Evolutionary conservation across 2,113 vertebrate genomes (phyloP), one percentile per base, ranked within the genome.

Genomic region (Osmerus mordax): DNA sequence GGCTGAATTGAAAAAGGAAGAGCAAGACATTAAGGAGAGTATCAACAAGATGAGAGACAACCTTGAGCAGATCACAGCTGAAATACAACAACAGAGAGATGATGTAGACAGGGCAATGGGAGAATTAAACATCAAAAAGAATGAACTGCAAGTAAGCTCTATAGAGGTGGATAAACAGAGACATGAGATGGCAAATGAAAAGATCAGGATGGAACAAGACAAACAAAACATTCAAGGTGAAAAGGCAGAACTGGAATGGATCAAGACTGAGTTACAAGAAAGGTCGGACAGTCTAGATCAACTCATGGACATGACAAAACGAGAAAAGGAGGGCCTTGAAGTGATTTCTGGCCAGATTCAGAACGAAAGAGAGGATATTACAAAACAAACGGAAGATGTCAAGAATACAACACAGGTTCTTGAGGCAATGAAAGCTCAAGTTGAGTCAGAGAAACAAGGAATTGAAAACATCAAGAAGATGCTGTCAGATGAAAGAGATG

Each of bases 401-500:
- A n/a, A 71, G 3, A 21, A 28, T 41, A 25, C 18, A 15, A 52
- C 23, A 61, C 3, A 32, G 59, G 47, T 62, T 16, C 15, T 71
- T 3, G 60, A 71, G 28, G 36, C 56, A 21, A 54, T 47, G 62
- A 65, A 71, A 55, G 5, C 14, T 11, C 61, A 71, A 16, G 2
- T 71, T 13, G 29, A 71, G 18, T 66, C 6, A 61, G 14, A 71
- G 21, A 47, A 12, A 52, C 16, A 53, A 19, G 68, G 71, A 53
- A 66, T 23, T 5, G 68, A 76, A 2, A 71, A 66, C 12, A 32
- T 19, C 23, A 65, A 75, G 61, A 21, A 64, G 4, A 18, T 11
- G 15, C 18, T 75, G 19, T n/a, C 64, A 8, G 41, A 55, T 5
- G 51, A 72, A 16, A 56, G 47, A 56, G 3, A 12, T 65, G 71